Evolutionary conservation across 2,888 invertebrate species (phyloP).

Genomic region (Dicycla oo): DNA sequence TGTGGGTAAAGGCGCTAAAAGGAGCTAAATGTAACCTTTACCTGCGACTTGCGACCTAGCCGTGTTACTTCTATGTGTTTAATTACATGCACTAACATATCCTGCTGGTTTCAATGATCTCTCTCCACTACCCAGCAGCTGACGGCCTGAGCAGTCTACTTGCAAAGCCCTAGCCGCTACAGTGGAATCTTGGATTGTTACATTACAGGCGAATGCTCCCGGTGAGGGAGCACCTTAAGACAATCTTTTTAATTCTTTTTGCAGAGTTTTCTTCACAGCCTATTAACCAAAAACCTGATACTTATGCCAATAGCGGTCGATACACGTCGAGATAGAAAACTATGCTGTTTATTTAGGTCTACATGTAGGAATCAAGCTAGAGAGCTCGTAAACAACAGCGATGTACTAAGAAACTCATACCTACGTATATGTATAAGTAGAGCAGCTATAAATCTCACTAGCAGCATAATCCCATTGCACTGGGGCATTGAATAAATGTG

Average conservation of each 20-base stretch:
- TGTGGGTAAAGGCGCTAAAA: background rate
- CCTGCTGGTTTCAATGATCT: too few relatives aligned
- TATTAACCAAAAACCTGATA: background rate
- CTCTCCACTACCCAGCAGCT: too few relatives aligned
- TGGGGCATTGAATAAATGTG: constrained; percentile 38
- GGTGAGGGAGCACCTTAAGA: too few relatives aligned
- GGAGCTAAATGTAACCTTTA: too few relatives aligned
- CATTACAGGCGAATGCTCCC: too few relatives aligned
- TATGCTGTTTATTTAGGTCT: constrained; percentile 20
- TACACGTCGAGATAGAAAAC: constrained; percentile 28
- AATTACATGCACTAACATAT: too few relatives aligned
- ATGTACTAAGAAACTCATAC: constrained; percentile 17
- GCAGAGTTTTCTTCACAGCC: background rate
- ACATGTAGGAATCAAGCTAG: constrained; percentile 17
- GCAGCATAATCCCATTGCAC: constrained; percentile 42
- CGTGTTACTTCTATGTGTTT: too few relatives aligned
- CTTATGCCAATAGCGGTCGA: constrained; percentile 8
- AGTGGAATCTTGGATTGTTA: too few relatives aligned
- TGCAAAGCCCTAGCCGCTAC: too few relatives aligned
- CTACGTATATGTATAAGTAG: constrained; percentile 19
- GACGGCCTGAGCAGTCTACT: too few relatives aligned
- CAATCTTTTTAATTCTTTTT: too few relatives aligned
- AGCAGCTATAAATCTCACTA: constrained; percentile 38
- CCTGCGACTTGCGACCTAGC: too few relatives aligned
- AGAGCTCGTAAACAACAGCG: constrained; percentile 33